These are phyloP conservation scores for Ctenoplectra terminalis DNA, from an alignment of 1,140 invertebrate genomes.

Conservation along the genomic window DNA sequence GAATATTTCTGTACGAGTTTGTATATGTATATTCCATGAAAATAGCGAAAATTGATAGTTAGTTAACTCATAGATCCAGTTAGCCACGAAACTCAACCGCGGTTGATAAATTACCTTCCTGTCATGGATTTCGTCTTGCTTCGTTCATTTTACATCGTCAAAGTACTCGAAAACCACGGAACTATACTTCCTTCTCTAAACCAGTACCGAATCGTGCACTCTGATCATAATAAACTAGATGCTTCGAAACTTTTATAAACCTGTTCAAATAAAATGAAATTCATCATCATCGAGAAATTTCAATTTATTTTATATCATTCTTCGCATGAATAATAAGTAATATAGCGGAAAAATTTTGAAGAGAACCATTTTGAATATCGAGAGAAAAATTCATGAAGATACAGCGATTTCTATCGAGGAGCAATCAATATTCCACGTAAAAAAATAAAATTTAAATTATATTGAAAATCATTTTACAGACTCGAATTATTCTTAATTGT, in stretches of 20 bases:
- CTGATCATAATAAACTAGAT: not conserved
- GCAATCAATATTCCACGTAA: no score
- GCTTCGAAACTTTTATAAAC: not conserved
- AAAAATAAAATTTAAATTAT: no score
- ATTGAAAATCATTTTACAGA: no score
- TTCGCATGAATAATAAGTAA: no score
- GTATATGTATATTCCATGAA: not conserved
- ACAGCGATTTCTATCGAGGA: no score
- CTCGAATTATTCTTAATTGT: no score
- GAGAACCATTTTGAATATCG: no score
- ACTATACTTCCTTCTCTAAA: not conserved
- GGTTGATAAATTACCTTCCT: constrained; percentile 22
- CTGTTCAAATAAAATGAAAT: not conserved
- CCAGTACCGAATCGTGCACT: not conserved
- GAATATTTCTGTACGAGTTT: not conserved
- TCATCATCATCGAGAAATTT: not conserved
- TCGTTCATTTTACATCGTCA: not conserved
- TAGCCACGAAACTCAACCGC: not conserved
- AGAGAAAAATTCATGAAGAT: no score
- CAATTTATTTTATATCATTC: no score
- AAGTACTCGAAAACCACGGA: not conserved
- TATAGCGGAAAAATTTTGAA: no score
- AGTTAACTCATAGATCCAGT: not conserved
- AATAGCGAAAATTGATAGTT: not conserved
- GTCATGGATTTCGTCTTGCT: not conserved